phyloP scores from a whole-genome alignment of 2,888 invertebrate genomes.

The Lycia hirtaria region DNA sequence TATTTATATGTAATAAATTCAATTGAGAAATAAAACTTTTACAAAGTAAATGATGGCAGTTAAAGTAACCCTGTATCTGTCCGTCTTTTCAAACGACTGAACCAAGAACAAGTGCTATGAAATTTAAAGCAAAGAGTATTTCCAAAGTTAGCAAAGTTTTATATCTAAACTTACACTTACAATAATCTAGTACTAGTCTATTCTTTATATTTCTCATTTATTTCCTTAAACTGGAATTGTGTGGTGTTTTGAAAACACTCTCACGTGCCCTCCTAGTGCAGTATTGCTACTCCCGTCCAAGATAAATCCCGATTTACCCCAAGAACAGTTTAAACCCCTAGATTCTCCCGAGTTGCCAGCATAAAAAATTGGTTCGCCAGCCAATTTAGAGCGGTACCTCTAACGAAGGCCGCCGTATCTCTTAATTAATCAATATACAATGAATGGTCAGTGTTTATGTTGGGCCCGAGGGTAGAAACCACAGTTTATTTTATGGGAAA shows the following conservation, averaged over 20 bases:
- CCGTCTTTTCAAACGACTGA: too few species aligned
- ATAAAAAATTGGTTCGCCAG: constrained; percentile 17
- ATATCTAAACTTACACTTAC: too few species aligned
- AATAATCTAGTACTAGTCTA: too few species aligned
- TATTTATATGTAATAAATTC: too few species aligned
- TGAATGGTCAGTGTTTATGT: constrained; percentile 28
- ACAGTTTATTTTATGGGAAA: constrained; percentile 15
- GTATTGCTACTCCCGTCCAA: constrained; percentile 3
- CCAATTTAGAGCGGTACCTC: constrained; percentile 26
- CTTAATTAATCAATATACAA: constrained; percentile 28
- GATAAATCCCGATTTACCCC: constrained; percentile 17
- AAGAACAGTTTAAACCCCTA: constrained; percentile 10
- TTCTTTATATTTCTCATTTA: too few species aligned
- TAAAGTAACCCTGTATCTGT: too few species aligned
- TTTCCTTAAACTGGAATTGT: too few species aligned
- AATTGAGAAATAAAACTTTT: too few species aligned
- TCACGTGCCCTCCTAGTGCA: constrained; percentile 1
- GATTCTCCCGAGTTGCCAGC: constrained; percentile 19
- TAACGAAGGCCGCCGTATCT: constrained; percentile 22
- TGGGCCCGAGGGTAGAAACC: constrained; percentile 17
- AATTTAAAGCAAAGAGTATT: too few species aligned
- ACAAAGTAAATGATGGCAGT: too few species aligned
- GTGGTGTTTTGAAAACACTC: background rate
- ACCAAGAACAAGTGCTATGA: too few species aligned
- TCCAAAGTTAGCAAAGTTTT: too few species aligned